Evolutionary conservation across 2,797 vertebrate genomes (phyloP), one percentile per base, ranked within the genome.

Genomic region (Characodon lateralis): DNA sequence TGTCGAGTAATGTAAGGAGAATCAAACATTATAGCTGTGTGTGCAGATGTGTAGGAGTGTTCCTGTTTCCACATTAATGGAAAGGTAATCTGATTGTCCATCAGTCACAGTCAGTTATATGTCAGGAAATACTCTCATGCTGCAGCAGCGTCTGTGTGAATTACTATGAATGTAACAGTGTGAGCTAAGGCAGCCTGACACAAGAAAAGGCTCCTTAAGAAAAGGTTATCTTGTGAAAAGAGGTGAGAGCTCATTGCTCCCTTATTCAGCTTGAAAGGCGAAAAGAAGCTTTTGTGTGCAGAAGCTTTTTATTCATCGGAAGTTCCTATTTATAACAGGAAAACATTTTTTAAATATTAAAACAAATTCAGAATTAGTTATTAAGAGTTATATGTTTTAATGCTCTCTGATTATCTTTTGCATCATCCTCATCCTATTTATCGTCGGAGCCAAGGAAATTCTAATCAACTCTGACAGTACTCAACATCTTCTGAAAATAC

Each of bases 81-180:
- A 31, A 53, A 28, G 12, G 13, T 41, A 18, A 28, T 31, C 1
- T 63, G 48, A 56, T 22, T 68, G 43, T 66, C 24, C 39, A 1
- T 16, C 39, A 31, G 76, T 53, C 65, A 68, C 56, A 72, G 74
- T n/a, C 56, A 74, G 76, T 71, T 35, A 76, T 80, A 83, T 14
- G 66, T 71, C 80, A 9, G 39, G 56, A 22, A 4, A 14, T 59
- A 41, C n/a, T 9, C 12, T n/a, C 63, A 24, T 20, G 6, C 51
- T 76, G 71, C 78, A 77, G 71, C 73, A n/a, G n/a, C 2, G 61
- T 53, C 18, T 71, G 35, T 68, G 53, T 77, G 74, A 71, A 77
- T 83, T 69, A 74, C n/a, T 61, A 85, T 78, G 63, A 84, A 7
- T 35, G 77, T 48, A 59, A 59, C 20, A 46, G 66, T 22, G 31